Evolutionary conservation across 2,113 vertebrate genomes (phyloP).

Genomic region (Cromileptes altivelis): DNA sequence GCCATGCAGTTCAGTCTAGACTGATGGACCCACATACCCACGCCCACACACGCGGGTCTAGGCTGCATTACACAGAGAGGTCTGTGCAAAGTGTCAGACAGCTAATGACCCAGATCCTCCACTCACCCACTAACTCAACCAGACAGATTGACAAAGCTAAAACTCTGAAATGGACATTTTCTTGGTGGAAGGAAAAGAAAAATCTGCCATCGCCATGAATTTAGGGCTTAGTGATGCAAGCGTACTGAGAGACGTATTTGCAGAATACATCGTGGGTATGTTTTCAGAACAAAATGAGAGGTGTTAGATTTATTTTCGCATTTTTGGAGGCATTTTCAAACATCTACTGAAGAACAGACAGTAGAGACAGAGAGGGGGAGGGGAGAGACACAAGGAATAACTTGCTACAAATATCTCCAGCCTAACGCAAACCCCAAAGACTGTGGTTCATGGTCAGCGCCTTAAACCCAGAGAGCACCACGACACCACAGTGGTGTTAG

Average conservation of each 20-base stretch:
- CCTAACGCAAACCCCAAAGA: neutral
- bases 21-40: constrained; percentile 56
- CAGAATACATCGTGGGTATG: neutral
- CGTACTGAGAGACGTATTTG: constrained; percentile 13
- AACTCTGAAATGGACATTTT: constrained; percentile 37
- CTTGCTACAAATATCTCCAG: neutral
- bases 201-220: constrained; percentile 29
- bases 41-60: constrained; percentile 36
- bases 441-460: neutral
- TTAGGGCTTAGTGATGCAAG: constrained; percentile 3
- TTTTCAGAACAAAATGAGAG: neutral
- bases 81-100: constrained; percentile 62
- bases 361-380: neutral
- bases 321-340: neutral
- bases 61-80: constrained; percentile 51
- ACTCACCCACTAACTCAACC: constrained; percentile 61
- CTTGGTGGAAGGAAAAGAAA: constrained; percentile 16
- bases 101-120: constrained; percentile 69
- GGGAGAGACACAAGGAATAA: neutral
- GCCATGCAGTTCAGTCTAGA: constrained; percentile 48
- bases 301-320: neutral
- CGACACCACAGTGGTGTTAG: neutral
- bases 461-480: neutral
- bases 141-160: constrained; percentile 54
- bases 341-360: neutral